A percentile compares a stretch with the other conserved stretches of the same genome.
Evolutionary conservation across 2,888 invertebrate species (phyloP).

Genomic region (Meiosimyza decipiens): DNA sequence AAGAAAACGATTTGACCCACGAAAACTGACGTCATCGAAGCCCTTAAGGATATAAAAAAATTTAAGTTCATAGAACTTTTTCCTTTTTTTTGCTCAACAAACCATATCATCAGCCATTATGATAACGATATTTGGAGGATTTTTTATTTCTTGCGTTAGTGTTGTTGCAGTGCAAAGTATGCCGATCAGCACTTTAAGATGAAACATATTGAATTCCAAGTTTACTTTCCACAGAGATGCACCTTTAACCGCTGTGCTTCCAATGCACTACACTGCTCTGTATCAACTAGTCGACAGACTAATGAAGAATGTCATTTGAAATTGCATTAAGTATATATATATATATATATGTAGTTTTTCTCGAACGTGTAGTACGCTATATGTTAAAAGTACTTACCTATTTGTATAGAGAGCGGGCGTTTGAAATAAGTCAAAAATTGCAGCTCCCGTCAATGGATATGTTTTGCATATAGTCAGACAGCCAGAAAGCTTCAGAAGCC

Average conservation of each 20-base stretch:
- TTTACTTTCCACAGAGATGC: not conserved
- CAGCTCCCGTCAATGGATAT: no score
- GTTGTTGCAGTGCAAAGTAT: not conserved
- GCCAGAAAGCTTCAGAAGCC: no score
- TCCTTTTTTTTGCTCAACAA: conserved; percentile 55
- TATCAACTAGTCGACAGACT: not conserved
- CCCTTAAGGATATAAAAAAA: conserved; percentile 71
- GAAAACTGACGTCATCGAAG: conserved; percentile 92
- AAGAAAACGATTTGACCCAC: conserved; percentile 87
- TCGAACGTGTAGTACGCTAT: no score
- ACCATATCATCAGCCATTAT: conserved; percentile 88
- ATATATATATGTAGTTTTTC: no score
- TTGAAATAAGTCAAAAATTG: no score
- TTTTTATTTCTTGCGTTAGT: conserved; percentile 16
- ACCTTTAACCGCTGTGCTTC: not conserved
- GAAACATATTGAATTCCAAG: not conserved
- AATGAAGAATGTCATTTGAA: not conserved
- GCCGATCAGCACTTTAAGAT: not conserved
- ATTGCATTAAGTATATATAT: no score
- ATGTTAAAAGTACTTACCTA: no score
- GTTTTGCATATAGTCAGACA: no score
- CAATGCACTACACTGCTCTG: not conserved
- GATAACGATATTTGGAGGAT: conserved; percentile 76
- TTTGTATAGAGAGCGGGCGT: no score
- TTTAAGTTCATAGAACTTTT: no score